Percentiles rank a stretch among this genome's conserved stretches.
phyloP scores from a whole-genome alignment of 2,113 vertebrate genomes.

The Mastomys natalensis region DNA sequence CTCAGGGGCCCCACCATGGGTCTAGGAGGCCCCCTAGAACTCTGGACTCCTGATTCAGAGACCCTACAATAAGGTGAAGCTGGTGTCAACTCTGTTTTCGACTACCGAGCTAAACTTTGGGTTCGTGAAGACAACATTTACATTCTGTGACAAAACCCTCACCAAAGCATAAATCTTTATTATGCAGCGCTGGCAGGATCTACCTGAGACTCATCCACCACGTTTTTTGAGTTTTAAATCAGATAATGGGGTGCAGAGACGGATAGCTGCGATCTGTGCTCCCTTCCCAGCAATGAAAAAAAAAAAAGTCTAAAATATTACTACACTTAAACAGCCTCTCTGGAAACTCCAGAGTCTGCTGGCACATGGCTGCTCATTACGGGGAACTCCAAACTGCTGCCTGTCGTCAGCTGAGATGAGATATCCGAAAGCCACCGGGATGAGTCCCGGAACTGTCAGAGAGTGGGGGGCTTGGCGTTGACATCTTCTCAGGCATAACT shows the following conservation, averaged over 20 bases:
- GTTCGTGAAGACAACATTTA: background rate
- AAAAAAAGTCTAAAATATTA: background rate
- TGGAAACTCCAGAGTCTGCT: rapidly evolving
- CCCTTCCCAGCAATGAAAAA: background rate
- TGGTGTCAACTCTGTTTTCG: background rate
- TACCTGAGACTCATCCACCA: background rate
- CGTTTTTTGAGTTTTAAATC: background rate
- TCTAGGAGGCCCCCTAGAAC: background rate
- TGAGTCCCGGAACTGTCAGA: rapidly evolving
- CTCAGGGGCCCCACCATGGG: rapidly evolving
- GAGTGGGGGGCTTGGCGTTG: background rate
- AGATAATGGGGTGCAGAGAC: background rate
- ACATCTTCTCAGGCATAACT: background rate
- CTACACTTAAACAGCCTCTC: rapidly evolving
- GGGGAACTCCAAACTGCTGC: rapidly evolving
- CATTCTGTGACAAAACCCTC: background rate
- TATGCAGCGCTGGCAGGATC: background rate
- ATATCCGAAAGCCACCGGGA: rapidly evolving
- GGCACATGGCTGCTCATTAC: rapidly evolving
- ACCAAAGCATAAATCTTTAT: rapidly evolving
- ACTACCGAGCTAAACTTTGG: background rate
- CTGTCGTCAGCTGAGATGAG: background rate
- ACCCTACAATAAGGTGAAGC: rapidly evolving
- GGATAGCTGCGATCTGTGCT: rapidly evolving
- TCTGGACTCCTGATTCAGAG: background rate